These are phyloP conservation scores for Eurypyga helias DNA, from an alignment of 2,113 vertebrate species.

Conservation along the genomic window DNA sequence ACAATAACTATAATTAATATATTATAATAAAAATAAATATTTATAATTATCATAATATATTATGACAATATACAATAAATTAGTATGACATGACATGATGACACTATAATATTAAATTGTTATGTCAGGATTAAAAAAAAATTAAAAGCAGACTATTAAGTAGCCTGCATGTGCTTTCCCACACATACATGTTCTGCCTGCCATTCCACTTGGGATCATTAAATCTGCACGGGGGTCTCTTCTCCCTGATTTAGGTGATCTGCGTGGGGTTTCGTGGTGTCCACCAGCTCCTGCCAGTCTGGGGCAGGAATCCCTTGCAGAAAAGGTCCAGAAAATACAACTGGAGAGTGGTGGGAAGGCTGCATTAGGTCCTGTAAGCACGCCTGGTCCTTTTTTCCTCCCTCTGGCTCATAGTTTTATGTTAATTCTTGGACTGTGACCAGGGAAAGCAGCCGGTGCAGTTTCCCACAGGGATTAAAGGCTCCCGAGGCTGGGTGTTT, in stretches of 20 bases:
- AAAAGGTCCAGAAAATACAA: background rate
- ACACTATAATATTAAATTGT: background rate
- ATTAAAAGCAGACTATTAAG: background rate
- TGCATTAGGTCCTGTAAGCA: background rate
- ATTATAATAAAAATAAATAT: too few relatives aligned
- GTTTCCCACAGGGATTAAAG: background rate
- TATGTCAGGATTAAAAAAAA: background rate
- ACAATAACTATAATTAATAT: too few relatives aligned
- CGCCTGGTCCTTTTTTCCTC: background rate
- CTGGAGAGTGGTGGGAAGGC: background rate
- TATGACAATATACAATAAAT: too few relatives aligned
- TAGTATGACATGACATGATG: too few relatives aligned
- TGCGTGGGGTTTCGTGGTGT: background rate
- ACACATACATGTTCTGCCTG: accelerated
- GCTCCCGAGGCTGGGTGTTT: background rate
- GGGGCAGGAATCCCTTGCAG: background rate
- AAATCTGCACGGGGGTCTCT: background rate
- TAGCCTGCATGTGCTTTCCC: background rate
- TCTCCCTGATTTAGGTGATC: accelerated
- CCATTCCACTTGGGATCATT: too few relatives aligned
- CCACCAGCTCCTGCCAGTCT: background rate
- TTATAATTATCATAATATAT: too few relatives aligned
- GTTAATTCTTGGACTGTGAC: background rate
- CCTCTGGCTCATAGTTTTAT: background rate
- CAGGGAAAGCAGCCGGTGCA: background rate